These are phyloP conservation scores for Neuroterus valhalla DNA, from an alignment of 1,140 invertebrate species.

Conservation along the genomic window DNA sequence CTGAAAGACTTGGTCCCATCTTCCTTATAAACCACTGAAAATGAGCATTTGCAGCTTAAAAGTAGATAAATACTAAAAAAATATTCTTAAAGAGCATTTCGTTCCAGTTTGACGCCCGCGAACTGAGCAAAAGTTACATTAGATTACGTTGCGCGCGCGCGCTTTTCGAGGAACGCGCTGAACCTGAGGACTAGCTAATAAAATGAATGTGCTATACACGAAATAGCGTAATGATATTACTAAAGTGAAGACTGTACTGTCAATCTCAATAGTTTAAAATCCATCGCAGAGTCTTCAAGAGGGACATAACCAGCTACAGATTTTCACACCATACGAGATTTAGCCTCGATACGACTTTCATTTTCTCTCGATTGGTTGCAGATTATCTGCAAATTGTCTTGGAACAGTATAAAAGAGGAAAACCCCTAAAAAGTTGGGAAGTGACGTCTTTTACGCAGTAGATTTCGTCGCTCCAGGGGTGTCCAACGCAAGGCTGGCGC, in stretches of 20 bases:
- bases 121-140: conserved; percentile 18
- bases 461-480: neutral
- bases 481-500: too few relatives aligned
- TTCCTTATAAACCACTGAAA: neutral
- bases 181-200: conserved; percentile 68
- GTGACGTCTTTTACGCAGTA: neutral
- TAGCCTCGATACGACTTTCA: conserved; percentile 41
- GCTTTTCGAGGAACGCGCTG: conserved; percentile 35
- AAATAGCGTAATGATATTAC: conserved; percentile 40
- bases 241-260: conserved; percentile 6
- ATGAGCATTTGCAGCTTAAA: conserved; percentile 11
- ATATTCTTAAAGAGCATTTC: conserved; percentile 15
- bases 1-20: conserved; percentile 24
- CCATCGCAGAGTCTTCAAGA: conserved; percentile 19
- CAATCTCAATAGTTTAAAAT: neutral
- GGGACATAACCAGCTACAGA: neutral
- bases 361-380: neutral
- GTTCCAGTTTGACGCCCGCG: conserved; percentile 7
- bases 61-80: conserved; percentile 16
- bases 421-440: conserved; percentile 54
- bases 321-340: neutral
- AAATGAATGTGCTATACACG: conserved; percentile 65
- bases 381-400: too few relatives aligned
- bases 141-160: conserved; percentile 15
- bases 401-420: conserved; percentile 54